Evolutionary conservation across 2,888 invertebrate species (phyloP), one percentile per base, ranked within the genome.

Genomic region (Rhagonycha lutea): DNA sequence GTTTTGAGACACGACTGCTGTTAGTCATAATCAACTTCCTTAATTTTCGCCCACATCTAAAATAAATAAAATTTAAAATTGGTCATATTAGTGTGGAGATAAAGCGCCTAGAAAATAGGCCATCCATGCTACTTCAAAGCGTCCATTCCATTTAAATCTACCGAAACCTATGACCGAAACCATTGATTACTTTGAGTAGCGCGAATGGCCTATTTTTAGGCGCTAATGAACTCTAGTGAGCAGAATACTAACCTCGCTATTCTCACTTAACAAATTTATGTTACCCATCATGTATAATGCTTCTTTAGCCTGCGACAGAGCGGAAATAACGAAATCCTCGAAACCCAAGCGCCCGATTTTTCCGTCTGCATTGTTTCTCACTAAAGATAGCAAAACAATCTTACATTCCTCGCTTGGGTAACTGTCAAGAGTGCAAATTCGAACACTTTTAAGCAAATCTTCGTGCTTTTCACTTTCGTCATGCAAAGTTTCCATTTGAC

Each of bases 341-440:
- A 91, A 91, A 4, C 88, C 87, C 9, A 95, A 87, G 85, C 95
- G 95, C 0, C 95, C 95, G 79, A 95, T 92, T 75, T 89, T 91
- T 69, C 89, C 89, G 12, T 91, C 89, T 67, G 86, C 85, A 87
- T 95, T 95, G 84, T 93, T 95, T 83, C 96, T 90, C 0, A 96
- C 96, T 14, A 96, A 86, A 0, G 95, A 95, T 77, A 96, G 86
- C 79, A 96, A 89, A 70, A 95, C 92, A 83, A 96, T 94, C 84
- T 92, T 92, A 83, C 91, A 93, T 88, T 95, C 95, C 83, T 94
- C 92, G 0, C 95, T 95, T 88, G 95, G 96, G 83, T 91, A 96
- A 84, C 94, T 95, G 85, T 96, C 95, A 0, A 95, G 92, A 0
- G 92, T 92, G 0, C 92, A 90, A 14, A 94, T 90, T 78, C 90